Evolutionary conservation across 1,140 invertebrate genomes (phyloP).

Genomic region (Drosophila orena): DNA sequence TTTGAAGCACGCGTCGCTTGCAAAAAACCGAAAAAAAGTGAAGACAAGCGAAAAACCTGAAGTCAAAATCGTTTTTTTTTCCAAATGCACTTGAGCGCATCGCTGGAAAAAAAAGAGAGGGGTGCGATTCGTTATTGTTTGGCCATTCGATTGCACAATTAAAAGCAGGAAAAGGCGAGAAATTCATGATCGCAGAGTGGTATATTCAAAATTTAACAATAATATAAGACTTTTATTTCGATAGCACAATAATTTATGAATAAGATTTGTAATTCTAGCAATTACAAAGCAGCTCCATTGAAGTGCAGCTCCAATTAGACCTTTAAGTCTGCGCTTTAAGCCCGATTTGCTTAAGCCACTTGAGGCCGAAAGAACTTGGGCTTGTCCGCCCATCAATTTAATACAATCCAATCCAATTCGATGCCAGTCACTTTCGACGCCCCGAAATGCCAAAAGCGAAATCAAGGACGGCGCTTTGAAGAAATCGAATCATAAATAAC

Average conservation of each 20-base stretch:
- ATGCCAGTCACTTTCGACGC: slow-evolving; percentile 50
- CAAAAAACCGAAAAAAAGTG: background rate
- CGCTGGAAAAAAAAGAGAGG: slow-evolving; percentile 12
- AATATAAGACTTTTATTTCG: no score
- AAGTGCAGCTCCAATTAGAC: slow-evolving; percentile 1
- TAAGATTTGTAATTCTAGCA: no score
- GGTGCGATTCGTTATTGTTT: slow-evolving; percentile 10
- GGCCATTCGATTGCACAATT: slow-evolving; percentile 35
- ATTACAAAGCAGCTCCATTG: no score
- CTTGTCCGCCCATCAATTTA: slow-evolving; percentile 42
- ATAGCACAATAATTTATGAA: no score
- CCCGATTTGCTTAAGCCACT: background rate
- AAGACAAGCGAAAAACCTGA: slow-evolving; percentile 6
- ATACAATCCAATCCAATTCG: slow-evolving; percentile 39
- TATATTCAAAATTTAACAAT: background rate
- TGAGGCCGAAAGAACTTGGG: slow-evolving; percentile 12
- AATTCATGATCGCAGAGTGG: slow-evolving; percentile 1
- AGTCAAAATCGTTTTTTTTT: slow-evolving; percentile 33
- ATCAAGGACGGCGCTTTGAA: slow-evolving; percentile 72
- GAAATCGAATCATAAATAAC: slow-evolving; percentile 77
- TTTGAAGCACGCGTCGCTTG: slow-evolving; percentile 32
- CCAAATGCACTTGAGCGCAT: slow-evolving; percentile 34
- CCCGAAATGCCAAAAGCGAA: slow-evolving; percentile 61
- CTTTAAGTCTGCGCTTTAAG: background rate
- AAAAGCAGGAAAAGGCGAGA: slow-evolving; percentile 1